A percentile compares a stretch with the other conserved stretches of the same genome.
phyloP scores from a whole-genome alignment of 2,797 vertebrate species.

The Capromys pilorides region DNA sequence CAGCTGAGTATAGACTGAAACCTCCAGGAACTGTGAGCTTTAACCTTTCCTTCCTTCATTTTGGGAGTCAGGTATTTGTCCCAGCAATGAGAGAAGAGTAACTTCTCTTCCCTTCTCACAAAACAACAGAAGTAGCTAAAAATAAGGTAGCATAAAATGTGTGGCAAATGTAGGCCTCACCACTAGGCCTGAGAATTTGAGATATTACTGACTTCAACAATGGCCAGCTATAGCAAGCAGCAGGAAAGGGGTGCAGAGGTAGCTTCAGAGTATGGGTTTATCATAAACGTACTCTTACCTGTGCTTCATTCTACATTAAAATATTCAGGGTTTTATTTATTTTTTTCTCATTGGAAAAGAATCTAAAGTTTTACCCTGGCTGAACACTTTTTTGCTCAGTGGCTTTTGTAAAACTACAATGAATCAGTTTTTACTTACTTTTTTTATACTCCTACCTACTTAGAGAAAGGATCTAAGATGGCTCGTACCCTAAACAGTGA shows the following conservation, averaged over 20 bases:
- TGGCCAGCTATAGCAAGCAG: not conserved
- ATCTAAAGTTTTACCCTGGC: not conserved
- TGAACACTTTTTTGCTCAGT: not conserved
- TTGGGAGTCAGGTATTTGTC: too few species aligned
- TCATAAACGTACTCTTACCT: not conserved
- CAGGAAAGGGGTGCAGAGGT: not conserved
- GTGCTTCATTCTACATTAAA: not conserved
- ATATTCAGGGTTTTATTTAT: not conserved
- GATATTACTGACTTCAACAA: not conserved
- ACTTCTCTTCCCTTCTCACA: too few species aligned
- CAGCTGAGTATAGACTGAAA: too few species aligned
- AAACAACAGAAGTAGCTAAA: constrained; percentile 10
- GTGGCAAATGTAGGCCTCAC: not conserved
- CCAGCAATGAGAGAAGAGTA: too few species aligned
- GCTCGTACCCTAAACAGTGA: constrained; percentile 27
- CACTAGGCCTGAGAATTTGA: not conserved
- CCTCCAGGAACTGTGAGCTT: too few species aligned
- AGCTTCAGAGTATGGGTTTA: not conserved
- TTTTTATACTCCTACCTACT: not conserved
- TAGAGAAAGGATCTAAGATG: constrained; percentile 27
- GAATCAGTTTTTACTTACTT: constrained; percentile 25
- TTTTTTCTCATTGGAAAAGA: not conserved
- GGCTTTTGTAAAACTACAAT: not conserved
- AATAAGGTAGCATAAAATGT: not conserved
- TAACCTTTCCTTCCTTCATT: too few species aligned